Conservation (phyloP, 2,113 vertebrate genomes). For the Macquaria australasica region DNA sequence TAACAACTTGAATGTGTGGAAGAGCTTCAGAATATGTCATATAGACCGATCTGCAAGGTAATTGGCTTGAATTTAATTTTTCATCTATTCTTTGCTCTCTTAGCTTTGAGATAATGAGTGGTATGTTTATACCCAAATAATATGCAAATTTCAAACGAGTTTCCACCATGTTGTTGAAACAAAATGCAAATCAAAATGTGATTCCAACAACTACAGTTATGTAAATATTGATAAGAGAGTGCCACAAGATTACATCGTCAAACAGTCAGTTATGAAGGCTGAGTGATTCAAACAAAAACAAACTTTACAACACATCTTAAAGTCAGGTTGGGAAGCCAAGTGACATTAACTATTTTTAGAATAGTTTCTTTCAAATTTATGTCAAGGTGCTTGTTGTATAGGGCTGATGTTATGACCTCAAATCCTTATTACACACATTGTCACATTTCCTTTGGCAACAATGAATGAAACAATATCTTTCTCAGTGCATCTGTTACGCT, state of each 20-base stretch:
- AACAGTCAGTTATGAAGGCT: neutral
- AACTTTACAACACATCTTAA: neutral
- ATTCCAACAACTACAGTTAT: neutral
- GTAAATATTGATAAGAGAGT: neutral
- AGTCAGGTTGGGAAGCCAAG: neutral
- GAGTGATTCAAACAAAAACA: conserved; percentile 3
- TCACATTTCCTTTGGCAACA: neutral
- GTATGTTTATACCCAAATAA: neutral
- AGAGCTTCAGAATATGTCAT: neutral
- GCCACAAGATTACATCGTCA: neutral
- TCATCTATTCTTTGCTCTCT: neutral
- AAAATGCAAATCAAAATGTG: conserved; percentile 15
- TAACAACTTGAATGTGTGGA: neutral
- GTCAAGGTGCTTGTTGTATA: no score
- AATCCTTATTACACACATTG: neutral
- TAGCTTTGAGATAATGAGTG: neutral
- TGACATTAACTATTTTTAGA: neutral
- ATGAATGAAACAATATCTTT: neutral
- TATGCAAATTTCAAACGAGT: neutral
- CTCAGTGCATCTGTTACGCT: neutral
- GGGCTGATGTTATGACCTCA: neutral
- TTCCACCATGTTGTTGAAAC: neutral
- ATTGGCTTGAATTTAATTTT: neutral
- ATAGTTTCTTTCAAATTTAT: neutral
- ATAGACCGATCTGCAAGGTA: neutral